A percentile compares a stretch with the other conserved stretches of the same genome.
Evolutionary conservation across 2,888 invertebrate genomes (phyloP).

Genomic region (Dermolepida albohirtum): DNA sequence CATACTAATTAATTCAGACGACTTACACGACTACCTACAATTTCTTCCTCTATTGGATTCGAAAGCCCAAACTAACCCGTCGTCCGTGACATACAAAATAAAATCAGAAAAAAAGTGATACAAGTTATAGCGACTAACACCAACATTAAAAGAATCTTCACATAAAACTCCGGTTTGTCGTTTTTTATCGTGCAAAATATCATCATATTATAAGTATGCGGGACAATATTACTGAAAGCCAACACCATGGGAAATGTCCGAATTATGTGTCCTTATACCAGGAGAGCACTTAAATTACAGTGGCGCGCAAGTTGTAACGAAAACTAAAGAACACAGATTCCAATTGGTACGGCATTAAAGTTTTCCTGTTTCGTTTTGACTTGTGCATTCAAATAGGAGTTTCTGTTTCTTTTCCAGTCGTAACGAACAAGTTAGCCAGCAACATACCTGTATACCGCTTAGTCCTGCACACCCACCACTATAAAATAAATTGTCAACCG

Average conservation of each 20-base stretch:
- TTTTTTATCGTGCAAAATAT: slow-evolving; percentile 5
- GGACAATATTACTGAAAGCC: no score
- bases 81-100: slow-evolving; percentile 16
- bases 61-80: slow-evolving; percentile 16
- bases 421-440: slow-evolving; percentile 35
- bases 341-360: slow-evolving; percentile 60
- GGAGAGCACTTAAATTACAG: slow-evolving; percentile 58
- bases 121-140: slow-evolving; percentile 3
- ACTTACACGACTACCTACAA: slow-evolving; percentile 25
- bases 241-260: slow-evolving; percentile 12
- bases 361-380: slow-evolving; percentile 52
- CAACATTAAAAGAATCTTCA: neutral
- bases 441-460: slow-evolving; percentile 51
- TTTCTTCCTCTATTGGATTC: slow-evolving; percentile 10
- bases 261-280: slow-evolving; percentile 13
- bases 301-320: slow-evolving; percentile 62
- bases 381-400: slow-evolving; percentile 20
- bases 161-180: no score
- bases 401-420: slow-evolving; percentile 51
- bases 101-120: slow-evolving; percentile 10
- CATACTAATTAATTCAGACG: slow-evolving; percentile 2
- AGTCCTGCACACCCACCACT: slow-evolving; percentile 59
- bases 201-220: slow-evolving; percentile 11
- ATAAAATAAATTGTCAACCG: slow-evolving; percentile 67
- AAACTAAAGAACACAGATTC: slow-evolving; percentile 60